Base-by-base conservation (phyloP, 2,797 vertebrate species). In the Lepus oiostolus region DNA sequence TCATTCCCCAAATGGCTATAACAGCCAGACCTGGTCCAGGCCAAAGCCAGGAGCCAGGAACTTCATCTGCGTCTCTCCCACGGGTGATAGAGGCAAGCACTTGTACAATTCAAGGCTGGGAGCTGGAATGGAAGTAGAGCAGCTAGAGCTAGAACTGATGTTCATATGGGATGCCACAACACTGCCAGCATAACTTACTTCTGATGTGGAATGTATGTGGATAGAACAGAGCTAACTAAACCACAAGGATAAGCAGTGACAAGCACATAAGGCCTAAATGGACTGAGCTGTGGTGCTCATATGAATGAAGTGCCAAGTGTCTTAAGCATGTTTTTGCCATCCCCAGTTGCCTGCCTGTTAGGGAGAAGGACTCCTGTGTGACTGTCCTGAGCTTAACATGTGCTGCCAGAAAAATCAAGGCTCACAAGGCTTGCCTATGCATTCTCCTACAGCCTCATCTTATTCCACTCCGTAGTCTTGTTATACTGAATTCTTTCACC, bases 201-300 rank as follows among this genome's bases (percentile, higher is more conserved):
- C 26, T 93, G 65, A 71, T 70, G 14, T 81, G 63, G 30, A 85
- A 95, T 52, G 32, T 14, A 76, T n/a, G 19, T 82, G 35, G 42
- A 87, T 63, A 79, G 77, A 90, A 42, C 42, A 67, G 21, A 88
- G n/a, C 11, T 90, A 88, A n/a, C 68, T 76, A 88, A 94, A 82
- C 5, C 32, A 82, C 21, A 91, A 47, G 74, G 52, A 30, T 58
- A 82, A 74, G 24, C 70, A 68, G 32, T 85, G 63, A 91, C 35
- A 77, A 86, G 42, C 14, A 83, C 62, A 42, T 85, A 81, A 19
- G 26, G 62, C 38, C 17, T 92, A 81, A 87, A 38, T 11, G 19
- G 35, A 87, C 67, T 42, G 14, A 94, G 32, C 21, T 92, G 50
- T 83, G 22, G 22, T 83, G 38, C 74, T 74, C 85, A 50, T 50